phyloP scores from a whole-genome alignment of 1,140 invertebrate genomes.

The Aphelenchoides besseyi region DNA sequence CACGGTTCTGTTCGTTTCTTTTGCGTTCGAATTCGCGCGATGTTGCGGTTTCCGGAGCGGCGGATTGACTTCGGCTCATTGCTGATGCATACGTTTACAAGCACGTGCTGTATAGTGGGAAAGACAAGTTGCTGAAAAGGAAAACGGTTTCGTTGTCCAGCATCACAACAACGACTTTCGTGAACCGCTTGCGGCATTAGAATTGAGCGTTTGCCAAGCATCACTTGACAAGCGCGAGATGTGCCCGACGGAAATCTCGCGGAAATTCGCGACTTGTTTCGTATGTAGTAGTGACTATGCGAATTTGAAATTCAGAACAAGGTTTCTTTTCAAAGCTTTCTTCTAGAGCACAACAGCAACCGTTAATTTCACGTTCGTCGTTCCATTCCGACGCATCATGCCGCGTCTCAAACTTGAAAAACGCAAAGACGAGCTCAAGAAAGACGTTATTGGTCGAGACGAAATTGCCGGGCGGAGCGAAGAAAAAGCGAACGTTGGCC shows the following conservation, averaged over 20 bases:
- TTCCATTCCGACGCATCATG: not conserved
- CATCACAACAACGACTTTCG: not conserved
- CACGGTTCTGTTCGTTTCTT: not conserved
- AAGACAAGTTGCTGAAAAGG: not conserved
- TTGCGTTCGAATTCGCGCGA: not conserved
- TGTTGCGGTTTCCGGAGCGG: not conserved
- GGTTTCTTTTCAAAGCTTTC: not conserved
- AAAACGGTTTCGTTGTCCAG: not conserved
- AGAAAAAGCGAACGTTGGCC: not conserved
- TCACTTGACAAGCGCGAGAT: constrained; percentile 5
- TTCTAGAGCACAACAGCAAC: not conserved
- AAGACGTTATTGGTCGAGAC: too few relatives aligned
- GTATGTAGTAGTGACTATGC: not conserved
- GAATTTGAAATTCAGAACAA: not conserved
- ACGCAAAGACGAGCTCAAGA: too few relatives aligned
- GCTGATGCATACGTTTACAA: not conserved
- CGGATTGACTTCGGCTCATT: not conserved
- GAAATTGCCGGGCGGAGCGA: not conserved
- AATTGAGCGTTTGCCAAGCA: not conserved
- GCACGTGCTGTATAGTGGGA: not conserved
- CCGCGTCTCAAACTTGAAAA: not conserved
- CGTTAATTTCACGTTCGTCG: constrained; percentile 1
- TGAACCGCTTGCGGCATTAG: not conserved
- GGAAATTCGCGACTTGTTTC: not conserved
- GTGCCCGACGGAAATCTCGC: not conserved